Conservation (phyloP, 2,797 vertebrate species). For the Leuciscus waleckii region DNA sequence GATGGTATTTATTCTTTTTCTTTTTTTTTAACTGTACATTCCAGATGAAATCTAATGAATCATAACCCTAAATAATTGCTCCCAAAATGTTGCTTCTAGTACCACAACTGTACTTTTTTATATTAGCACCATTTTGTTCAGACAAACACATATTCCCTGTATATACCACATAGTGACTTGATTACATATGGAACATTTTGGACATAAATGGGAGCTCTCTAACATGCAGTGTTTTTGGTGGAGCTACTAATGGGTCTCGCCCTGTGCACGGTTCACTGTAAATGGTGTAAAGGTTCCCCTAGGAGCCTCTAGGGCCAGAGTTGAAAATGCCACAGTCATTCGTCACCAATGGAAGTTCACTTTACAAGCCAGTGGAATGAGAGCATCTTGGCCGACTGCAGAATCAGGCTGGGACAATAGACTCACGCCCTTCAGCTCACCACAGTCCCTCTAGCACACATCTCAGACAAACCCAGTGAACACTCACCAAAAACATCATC, state of each 20-base stretch:
- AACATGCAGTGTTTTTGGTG: conserved; percentile 63
- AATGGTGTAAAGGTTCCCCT: conserved; percentile 71
- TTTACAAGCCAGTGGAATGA: conserved; percentile 73
- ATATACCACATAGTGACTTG: conserved; percentile 14
- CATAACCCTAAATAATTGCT: not conserved
- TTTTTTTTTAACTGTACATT: not conserved
- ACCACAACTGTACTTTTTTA: not conserved
- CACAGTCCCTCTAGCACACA: conserved; percentile 22
- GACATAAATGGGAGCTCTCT: conserved; percentile 54
- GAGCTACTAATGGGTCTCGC: conserved; percentile 74
- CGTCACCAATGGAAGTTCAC: conserved; percentile 75
- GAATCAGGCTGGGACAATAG: conserved; percentile 68
- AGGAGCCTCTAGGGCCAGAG: conserved; percentile 71
- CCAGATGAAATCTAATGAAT: not conserved
- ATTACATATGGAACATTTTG: conserved; percentile 46
- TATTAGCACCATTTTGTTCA: not conserved
- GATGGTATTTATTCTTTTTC: not conserved
- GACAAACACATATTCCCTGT: not conserved
- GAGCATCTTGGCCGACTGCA: conserved; percentile 67
- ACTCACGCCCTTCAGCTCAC: conserved; percentile 73
- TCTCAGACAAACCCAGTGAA: conserved; percentile 9
- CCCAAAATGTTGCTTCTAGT: not conserved
- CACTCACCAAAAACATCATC: not conserved
- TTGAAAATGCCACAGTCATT: conserved; percentile 78
- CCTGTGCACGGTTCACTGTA: conserved; percentile 71